These are phyloP conservation scores for Prunella strophiata DNA, from an alignment of 2,797 vertebrate species.

Conservation along the genomic window DNA sequence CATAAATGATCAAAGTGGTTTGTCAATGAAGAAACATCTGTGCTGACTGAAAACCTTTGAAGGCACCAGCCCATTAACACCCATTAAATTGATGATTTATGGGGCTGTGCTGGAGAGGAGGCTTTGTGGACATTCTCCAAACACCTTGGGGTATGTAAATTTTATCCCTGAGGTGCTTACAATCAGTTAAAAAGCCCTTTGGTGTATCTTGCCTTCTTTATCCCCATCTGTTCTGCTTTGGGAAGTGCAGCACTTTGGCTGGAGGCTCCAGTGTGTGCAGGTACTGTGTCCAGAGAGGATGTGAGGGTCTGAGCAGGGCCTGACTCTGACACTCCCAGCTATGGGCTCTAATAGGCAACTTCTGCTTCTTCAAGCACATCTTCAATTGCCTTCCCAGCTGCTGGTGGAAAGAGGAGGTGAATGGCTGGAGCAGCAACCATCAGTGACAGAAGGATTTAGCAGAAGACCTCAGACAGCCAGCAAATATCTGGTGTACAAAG, in stretches of 20 bases:
- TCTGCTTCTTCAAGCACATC: neutral
- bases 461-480: neutral
- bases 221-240: neutral
- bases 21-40: constrained; percentile 27
- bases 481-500: neutral
- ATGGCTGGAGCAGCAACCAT: neutral
- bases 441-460: neutral
- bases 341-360: fast-evolving
- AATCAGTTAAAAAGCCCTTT: neutral
- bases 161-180: constrained; percentile 1
- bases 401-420: neutral
- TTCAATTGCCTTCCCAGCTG: neutral
- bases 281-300: fast-evolving
- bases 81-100: neutral
- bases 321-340: neutral
- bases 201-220: neutral
- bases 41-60: constrained; percentile 27
- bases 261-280: neutral
- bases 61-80: constrained; percentile 14
- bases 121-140: neutral
- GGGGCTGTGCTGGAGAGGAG: neutral
- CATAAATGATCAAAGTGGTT: constrained; percentile 31
- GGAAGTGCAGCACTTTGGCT: neutral
- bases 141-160: neutral
- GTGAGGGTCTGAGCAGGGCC: neutral